Evolutionary conservation across 2,888 invertebrate species (phyloP), one percentile per base, ranked within the genome.

Genomic region (Macropis europaea): DNA sequence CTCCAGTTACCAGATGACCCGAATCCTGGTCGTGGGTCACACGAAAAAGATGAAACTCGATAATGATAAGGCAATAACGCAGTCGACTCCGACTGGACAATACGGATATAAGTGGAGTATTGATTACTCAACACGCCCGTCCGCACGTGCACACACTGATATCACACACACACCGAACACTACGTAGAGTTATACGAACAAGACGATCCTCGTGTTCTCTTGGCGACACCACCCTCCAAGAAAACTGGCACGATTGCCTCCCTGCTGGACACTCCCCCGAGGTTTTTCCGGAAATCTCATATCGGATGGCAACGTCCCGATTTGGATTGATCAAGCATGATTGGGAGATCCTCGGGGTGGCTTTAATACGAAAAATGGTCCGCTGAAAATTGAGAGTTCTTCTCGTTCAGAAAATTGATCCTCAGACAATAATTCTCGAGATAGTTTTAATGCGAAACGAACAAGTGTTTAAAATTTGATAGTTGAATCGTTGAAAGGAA

Each of bases 41-140:
- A 56, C 38, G 62, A 81, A 83, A 83, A 84, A 75, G 34, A 36
- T 36, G 6, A 36, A 13, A 13, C n/a, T 6, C n/a, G n/a, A 84
- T 86, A 81, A 83, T 80, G 82, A 85, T 83, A 82, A 83, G 82
- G 71, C 77, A 76, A 73, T 74, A 75, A 73, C 78, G 68, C 72
- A 54, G 61, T 36, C 47, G 72, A 60, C 72, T 75, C 62, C 68
- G 36, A 48, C 47, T 28, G 71, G 60, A 71, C 76, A 66, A 69
- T 73, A 77, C 50, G 67, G 40, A 77, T 79, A 79, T 81, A 77
- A 82, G 79, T 81, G 61, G 76, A 83, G 79, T 85, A 86, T 86
- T 82, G 85, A 86, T 86, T 81, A 76, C 61, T 54, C 52, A 70
- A 71, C 62, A 66, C 67, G 54, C 43, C 26, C 36, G 53, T 52